These are phyloP conservation scores for Rhinoraja longicauda DNA, from an alignment of 2,797 vertebrate species.

Conservation along the genomic window DNA sequence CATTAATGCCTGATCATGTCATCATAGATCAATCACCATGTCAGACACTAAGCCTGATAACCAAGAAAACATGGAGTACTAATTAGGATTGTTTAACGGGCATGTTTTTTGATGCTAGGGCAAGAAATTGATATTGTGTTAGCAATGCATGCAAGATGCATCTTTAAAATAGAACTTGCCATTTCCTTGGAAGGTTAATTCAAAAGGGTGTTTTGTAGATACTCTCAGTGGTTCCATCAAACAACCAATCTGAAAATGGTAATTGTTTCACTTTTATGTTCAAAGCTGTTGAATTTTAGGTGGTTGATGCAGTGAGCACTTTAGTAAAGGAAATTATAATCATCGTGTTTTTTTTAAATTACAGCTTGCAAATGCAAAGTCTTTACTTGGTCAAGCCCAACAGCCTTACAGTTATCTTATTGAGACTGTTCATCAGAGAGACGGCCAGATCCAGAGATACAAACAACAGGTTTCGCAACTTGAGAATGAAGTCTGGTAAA, in stretches of 20 bases:
- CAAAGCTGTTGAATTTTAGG: neutral
- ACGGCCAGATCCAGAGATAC: constrained; percentile 69
- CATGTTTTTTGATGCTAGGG: neutral
- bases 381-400: constrained; percentile 77
- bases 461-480: constrained; percentile 67
- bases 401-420: constrained; percentile 90
- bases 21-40: too few relatives aligned
- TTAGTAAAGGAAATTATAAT: neutral
- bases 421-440: constrained; percentile 78
- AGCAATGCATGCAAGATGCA: neutral
- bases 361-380: constrained; percentile 76
- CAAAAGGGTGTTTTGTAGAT: neutral
- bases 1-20: too few relatives aligned
- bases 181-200: neutral
- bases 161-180: neutral
- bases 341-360: neutral
- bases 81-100: neutral
- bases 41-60: neutral
- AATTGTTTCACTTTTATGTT: neutral
- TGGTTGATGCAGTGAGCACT: neutral
- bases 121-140: neutral
- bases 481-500: constrained; percentile 80
- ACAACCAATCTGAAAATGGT: neutral
- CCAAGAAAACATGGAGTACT: neutral
- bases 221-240: neutral